Evolutionary conservation across 2,797 vertebrate species (phyloP).

Genomic region (Glyptemys insculpta): DNA sequence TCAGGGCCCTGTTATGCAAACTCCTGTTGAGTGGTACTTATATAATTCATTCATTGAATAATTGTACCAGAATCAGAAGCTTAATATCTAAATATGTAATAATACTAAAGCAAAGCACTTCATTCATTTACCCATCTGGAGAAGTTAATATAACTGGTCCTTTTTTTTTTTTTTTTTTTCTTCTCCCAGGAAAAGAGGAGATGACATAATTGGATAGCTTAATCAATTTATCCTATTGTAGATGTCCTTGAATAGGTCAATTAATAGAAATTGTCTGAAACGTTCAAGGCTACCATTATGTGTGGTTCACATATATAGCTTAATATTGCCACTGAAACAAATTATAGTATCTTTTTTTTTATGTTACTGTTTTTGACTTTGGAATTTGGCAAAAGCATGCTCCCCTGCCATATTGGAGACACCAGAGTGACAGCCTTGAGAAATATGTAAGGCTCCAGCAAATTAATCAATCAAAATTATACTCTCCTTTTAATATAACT

Average conservation of each 20-base stretch:
- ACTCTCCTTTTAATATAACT: conserved; percentile 37
- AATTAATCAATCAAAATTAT: conserved; percentile 53
- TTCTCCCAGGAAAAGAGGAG: not conserved
- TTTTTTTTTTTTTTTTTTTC: not conserved
- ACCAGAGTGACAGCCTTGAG: conserved; percentile 47
- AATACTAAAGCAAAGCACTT: not conserved
- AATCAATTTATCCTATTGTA: not conserved
- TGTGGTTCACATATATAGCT: accelerated
- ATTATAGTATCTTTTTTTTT: not conserved
- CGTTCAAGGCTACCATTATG: not conserved
- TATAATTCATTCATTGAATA: not conserved
- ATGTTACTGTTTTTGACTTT: not conserved
- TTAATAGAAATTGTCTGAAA: not conserved
- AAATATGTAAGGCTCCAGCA: conserved; percentile 41
- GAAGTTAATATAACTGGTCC: not conserved
- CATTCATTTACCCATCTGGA: not conserved
- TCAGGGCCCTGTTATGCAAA: not conserved
- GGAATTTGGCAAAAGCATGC: not conserved
- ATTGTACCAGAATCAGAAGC: not conserved
- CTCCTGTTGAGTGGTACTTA: not conserved
- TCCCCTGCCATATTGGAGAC: not conserved
- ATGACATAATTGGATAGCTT: not conserved
- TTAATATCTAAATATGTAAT: not conserved
- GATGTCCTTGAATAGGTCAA: not conserved
- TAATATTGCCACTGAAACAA: not conserved